Evolutionary conservation across 2,113 vertebrate genomes (phyloP).

Genomic region (Chionomys nivalis): DNA sequence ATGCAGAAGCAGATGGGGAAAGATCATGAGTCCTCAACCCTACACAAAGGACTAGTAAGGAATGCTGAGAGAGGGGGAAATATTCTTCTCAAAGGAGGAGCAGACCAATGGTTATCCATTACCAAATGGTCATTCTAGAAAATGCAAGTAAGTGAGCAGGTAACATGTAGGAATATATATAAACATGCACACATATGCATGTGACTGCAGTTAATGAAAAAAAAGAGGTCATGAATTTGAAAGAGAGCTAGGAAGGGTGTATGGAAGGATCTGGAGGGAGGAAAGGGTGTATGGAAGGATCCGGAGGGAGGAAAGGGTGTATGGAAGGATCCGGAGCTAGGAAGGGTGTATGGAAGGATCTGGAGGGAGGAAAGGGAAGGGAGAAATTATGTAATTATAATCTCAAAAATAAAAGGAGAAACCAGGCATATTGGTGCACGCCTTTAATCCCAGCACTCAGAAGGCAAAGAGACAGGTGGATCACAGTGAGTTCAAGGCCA

Average conservation of each 20-base stretch:
- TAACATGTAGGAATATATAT: neutral
- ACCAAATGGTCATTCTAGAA: neutral
- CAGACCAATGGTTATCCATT: neutral
- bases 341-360: neutral
- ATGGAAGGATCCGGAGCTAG: neutral
- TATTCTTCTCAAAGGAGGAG: neutral
- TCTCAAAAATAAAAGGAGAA: neutral
- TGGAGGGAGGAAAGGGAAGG: neutral
- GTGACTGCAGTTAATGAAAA: neutral
- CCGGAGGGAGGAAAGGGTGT: too few species aligned
- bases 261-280: neutral
- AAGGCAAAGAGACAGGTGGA: neutral
- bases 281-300: neutral
- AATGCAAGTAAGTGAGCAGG: neutral
- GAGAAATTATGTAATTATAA: neutral
- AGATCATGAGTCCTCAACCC: neutral
- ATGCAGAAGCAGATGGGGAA: neutral
- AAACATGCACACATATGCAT: too few species aligned
- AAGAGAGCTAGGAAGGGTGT: neutral
- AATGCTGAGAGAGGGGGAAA: neutral
- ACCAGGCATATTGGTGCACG: neutral
- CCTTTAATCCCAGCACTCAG: neutral
- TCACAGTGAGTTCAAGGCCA: neutral
- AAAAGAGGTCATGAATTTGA: neutral
- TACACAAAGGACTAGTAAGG: neutral